These are phyloP conservation scores for Panonychus citri DNA, from an alignment of 1,140 invertebrate species.

Conservation along the genomic window DNA sequence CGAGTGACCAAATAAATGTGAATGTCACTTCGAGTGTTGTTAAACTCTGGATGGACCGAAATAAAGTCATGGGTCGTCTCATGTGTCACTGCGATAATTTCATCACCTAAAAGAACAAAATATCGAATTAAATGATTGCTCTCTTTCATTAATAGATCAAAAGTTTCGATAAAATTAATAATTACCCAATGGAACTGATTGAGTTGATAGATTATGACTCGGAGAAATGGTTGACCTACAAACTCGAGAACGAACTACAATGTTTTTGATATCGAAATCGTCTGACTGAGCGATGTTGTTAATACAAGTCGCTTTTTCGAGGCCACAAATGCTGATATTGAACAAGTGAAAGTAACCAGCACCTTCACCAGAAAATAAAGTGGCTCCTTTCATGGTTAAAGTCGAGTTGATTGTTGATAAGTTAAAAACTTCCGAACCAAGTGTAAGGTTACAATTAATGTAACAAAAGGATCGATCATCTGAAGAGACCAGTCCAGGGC, in stretches of 20 bases:
- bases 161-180: neutral
- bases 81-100: conserved; percentile 16
- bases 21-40: conserved; percentile 1
- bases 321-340: conserved; percentile 32
- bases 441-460: conserved; percentile 21
- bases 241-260: conserved; percentile 18
- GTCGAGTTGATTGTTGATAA: conserved; percentile 17
- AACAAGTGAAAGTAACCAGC: conserved; percentile 34
- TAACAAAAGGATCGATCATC: conserved; percentile 22
- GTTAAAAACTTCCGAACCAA: conserved; percentile 24
- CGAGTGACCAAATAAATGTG: conserved; percentile 10
- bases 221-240: conserved; percentile 30
- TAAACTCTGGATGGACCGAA: conserved; percentile 7
- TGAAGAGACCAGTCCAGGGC: conserved; percentile 22
- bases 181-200: conserved; percentile 23
- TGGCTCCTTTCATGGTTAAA: neutral
- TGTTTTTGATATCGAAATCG: neutral
- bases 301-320: conserved; percentile 21
- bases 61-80: conserved; percentile 1
- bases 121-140: neutral
- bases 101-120: conserved; percentile 23
- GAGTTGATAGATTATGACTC: conserved; percentile 20
- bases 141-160: no score
- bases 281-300: conserved; percentile 23
- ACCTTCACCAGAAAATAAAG: conserved; percentile 31